Percentiles rank a stretch among this genome's conserved stretches.
phyloP scores from a whole-genome alignment of 2,797 vertebrate species.

The Hafferia zeledoni region DNA sequence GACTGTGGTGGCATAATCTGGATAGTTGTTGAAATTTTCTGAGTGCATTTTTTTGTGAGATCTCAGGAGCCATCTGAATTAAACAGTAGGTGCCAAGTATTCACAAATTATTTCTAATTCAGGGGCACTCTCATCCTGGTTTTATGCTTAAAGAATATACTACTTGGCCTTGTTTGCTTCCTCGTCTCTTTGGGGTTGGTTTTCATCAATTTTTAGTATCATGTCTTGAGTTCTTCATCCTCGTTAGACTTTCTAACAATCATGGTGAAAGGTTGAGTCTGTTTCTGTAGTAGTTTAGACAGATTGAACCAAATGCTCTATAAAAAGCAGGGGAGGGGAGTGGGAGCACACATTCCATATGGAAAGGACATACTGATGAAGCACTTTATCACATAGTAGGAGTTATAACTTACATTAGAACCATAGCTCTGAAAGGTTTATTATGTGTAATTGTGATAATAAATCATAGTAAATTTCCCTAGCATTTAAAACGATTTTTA shows the following conservation, averaged over 20 bases:
- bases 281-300: neutral
- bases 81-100: neutral
- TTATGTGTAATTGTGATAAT: conserved; percentile 12
- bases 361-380: neutral
- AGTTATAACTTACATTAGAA: neutral
- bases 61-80: neutral
- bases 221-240: neutral
- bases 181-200: neutral
- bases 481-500: conserved; percentile 14
- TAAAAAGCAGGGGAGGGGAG: neutral
- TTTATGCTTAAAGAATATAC: neutral
- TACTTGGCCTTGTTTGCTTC: neutral
- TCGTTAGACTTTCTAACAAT: neutral
- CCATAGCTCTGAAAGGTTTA: neutral
- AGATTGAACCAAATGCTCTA: neutral
- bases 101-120: neutral
- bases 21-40: neutral
- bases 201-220: neutral
- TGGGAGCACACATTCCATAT: neutral
- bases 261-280: neutral
- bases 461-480: conserved; percentile 4
- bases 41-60: fast-evolving
- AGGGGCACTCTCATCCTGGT: neutral
- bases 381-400: neutral
- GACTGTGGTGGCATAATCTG: neutral